These are phyloP conservation scores for Planiliza haematocheilus DNA, from an alignment of 2,113 vertebrate genomes.

Conservation along the genomic window DNA sequence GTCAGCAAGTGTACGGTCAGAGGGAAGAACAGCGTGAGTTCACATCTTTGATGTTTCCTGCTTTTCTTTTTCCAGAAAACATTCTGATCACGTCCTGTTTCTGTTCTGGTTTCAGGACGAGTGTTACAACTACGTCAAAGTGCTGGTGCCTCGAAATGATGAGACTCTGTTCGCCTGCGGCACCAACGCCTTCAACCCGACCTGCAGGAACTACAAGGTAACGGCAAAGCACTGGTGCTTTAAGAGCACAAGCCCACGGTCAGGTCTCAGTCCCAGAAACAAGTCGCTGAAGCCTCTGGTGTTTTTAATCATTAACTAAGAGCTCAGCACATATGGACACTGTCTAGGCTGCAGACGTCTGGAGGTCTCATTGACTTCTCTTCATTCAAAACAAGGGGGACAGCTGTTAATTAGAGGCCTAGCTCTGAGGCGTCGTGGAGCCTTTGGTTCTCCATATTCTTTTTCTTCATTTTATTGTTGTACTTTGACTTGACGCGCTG, in stretches of 20 bases:
- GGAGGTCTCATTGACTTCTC: neutral
- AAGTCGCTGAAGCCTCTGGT: neutral
- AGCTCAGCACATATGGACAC: neutral
- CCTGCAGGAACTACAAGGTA: constrained; percentile 89
- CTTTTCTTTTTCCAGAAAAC: too few species aligned
- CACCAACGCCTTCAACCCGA: constrained; percentile 92
- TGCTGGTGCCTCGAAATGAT: constrained; percentile 87
- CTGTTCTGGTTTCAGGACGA: constrained; percentile 83
- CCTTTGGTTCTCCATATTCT: too few species aligned
- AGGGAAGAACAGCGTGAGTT: constrained; percentile 83
- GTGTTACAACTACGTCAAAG: constrained; percentile 93
- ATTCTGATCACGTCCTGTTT: neutral
- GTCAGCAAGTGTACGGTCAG: constrained; percentile 81
- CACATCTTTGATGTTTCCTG: neutral
- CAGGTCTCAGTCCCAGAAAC: neutral
- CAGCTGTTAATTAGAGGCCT: neutral
- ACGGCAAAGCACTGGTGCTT: neutral
- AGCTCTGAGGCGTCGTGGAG: too few species aligned
- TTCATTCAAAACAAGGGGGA: neutral
- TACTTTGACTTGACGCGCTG: too few species aligned
- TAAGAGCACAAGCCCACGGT: too few species aligned
- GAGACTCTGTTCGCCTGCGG: constrained; percentile 89
- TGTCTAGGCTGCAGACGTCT: neutral
- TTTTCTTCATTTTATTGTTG: too few species aligned
- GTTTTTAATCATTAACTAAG: neutral